Evolutionary conservation across 2,888 invertebrate genomes (phyloP).

Genomic region (Electrophaes corylata): DNA sequence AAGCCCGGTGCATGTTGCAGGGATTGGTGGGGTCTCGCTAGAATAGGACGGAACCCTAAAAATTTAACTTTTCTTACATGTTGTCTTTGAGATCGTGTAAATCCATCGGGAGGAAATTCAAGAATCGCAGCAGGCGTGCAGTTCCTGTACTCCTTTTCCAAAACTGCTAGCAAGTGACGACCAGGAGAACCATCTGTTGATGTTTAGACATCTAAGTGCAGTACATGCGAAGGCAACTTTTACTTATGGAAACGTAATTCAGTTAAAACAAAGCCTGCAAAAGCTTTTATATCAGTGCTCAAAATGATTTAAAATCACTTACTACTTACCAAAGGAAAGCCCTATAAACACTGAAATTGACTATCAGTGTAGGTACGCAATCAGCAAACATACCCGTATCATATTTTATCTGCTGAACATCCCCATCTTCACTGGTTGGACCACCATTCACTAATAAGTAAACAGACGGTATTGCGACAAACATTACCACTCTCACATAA

Average conservation of each 20-base stretch:
- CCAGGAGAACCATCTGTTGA: slow-evolving; percentile 35
- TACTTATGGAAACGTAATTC: too few relatives aligned
- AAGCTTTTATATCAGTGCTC: too few relatives aligned
- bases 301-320: too few relatives aligned
- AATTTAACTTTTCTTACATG: slow-evolving; percentile 56
- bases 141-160: slow-evolving; percentile 64
- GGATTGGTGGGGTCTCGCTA: too few relatives aligned
- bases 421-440: slow-evolving; percentile 16
- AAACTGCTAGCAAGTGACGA: slow-evolving; percentile 58
- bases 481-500: slow-evolving; percentile 61
- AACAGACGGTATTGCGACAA: slow-evolving; percentile 63
- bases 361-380: too few relatives aligned
- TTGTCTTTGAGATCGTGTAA: slow-evolving; percentile 87
- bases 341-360: too few relatives aligned
- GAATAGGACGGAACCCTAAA: not conserved
- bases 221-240: too few relatives aligned
- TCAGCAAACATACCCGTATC: slow-evolving; percentile 44
- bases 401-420: slow-evolving; percentile 13
- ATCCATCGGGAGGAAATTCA: slow-evolving; percentile 91
- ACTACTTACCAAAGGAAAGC: too few relatives aligned
- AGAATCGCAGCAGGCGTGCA: slow-evolving; percentile 90
- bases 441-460: slow-evolving; percentile 52
- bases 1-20: too few relatives aligned
- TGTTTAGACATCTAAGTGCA: not conserved
- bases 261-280: too few relatives aligned